Evolutionary conservation across 2,888 invertebrate genomes (phyloP), one percentile per base, ranked within the genome.

Genomic region (Diaperis boleti): DNA sequence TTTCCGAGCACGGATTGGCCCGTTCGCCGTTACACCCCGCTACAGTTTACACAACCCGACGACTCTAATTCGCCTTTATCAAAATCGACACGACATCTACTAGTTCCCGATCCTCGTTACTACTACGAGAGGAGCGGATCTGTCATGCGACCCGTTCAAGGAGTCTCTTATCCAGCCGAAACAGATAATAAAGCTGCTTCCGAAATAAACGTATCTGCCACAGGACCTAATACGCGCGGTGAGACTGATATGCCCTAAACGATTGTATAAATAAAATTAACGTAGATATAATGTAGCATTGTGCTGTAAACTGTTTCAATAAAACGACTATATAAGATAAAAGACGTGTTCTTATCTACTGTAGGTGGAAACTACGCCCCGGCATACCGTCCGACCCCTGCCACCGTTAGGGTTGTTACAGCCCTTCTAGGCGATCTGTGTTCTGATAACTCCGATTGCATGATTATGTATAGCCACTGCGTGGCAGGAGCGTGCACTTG

Each of bases 381-480:
- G 62, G 85, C 85, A 41, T 85, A 84, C 76, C 83, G 87, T 69
- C 87, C 88, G 42, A 88, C 88, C 0, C 87, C 88, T 15, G 88
- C 88, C 11, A 88, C 88, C 18, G 85, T 88, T 61, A 82, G 86
- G 68, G 85, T 84, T 80, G 87, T 84, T 74, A 85, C 81, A 33
- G 90, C 92, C 5, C 82, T 92, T 62, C 84, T 94, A 13, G 94
- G 92, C 5, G 94, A 94, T 78, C 82, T 92, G 26, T 95, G 94
- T 80, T 84, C 87, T 10, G 87, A 88, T 64, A 85, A 87, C 74
- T 82, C 83, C 18, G 89, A 90, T 76, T 91, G 91, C 78, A 78
- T 84, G 14, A 89, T 91, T 47, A 85, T 88, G 3, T 88, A 91
- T 74, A 92, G 92, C 62, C 85, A 87, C 64, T 94, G 94, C 79